Percentiles rank a stretch among this genome's conserved stretches.
Evolutionary conservation across 2,113 vertebrate species (phyloP).

Genomic region (Parotia lawesii): DNA sequence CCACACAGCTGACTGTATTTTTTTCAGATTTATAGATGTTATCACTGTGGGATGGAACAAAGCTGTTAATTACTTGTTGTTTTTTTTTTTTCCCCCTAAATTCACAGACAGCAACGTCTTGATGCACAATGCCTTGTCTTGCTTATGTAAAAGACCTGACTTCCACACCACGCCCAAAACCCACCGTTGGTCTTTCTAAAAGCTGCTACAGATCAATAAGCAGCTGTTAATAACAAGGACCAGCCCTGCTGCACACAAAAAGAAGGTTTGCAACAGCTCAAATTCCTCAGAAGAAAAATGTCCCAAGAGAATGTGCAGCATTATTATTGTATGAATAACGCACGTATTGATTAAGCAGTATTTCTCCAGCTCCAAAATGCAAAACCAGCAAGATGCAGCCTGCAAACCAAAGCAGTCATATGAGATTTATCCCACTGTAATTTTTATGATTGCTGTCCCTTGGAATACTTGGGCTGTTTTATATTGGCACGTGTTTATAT

Average conservation of each 20-base stretch:
- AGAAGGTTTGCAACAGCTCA: not conserved
- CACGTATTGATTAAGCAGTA: not conserved
- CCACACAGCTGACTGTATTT: not conserved
- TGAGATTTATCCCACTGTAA: not conserved
- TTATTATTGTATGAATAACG: not conserved
- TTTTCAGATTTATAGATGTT: not conserved
- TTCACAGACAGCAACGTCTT: not conserved
- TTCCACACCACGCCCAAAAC: not conserved
- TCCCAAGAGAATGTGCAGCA: fast-evolving
- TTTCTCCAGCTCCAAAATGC: not conserved
- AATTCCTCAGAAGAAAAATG: not conserved
- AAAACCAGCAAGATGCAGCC: conserved; percentile 21
- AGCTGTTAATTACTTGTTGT: not conserved
- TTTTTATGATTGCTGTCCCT: not conserved
- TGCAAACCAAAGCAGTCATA: not conserved
- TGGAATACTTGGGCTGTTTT: not conserved
- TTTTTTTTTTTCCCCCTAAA: not conserved
- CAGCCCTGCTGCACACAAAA: not conserved
- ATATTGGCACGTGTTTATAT: not conserved
- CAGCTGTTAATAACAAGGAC: not conserved
- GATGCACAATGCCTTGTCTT: not conserved
- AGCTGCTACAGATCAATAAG: not conserved
- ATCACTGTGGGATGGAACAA: not conserved
- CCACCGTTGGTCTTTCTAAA: not conserved
- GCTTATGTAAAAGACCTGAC: not conserved